Percentiles rank a stretch among this genome's conserved stretches.
These are phyloP conservation scores for Elysia crispata DNA, from an alignment of 2,888 invertebrate genomes.

Conservation along the genomic window DNA sequence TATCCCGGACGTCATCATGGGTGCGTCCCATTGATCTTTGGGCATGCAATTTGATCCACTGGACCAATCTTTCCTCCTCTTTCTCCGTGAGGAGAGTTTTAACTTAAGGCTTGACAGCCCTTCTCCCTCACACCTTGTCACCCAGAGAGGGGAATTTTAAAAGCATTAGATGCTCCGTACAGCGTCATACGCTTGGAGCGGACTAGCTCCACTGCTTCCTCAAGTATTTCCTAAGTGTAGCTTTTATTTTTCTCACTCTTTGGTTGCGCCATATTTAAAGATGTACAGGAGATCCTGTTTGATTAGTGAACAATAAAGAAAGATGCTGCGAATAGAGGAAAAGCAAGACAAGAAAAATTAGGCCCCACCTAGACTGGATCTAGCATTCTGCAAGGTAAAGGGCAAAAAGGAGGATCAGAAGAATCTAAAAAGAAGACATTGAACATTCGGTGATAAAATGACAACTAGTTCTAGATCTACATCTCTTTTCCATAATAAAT, in stretches of 20 bases:
- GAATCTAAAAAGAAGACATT: not conserved
- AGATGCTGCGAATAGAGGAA: no score
- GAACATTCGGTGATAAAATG: not conserved
- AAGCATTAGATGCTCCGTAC: slow-evolving; percentile 18
- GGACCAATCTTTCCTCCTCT: slow-evolving; percentile 24
- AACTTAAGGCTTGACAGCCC: not conserved
- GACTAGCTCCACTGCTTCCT: slow-evolving; percentile 3
- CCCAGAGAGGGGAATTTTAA: slow-evolving; percentile 21
- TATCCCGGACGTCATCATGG: slow-evolving; percentile 20
- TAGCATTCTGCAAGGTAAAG: not conserved
- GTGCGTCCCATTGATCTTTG: slow-evolving; percentile 12
- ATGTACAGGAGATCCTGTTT: not conserved
- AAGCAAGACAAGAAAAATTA: not conserved
- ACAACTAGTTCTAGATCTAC: not conserved
- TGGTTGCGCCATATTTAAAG: not conserved
- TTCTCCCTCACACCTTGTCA: slow-evolving; percentile 38
- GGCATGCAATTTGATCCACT: slow-evolving; percentile 21
- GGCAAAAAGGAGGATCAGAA: not conserved
- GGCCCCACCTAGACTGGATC: not conserved
- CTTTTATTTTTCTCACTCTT: no score
- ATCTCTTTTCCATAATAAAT: not conserved
- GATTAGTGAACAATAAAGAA: not conserved
- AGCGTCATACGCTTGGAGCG: not conserved
- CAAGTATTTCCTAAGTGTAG: not conserved
- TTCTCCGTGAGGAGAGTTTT: slow-evolving; percentile 3